Base-by-base conservation (phyloP, 2,113 vertebrate genomes). In the Caloenas nicobarica region DNA sequence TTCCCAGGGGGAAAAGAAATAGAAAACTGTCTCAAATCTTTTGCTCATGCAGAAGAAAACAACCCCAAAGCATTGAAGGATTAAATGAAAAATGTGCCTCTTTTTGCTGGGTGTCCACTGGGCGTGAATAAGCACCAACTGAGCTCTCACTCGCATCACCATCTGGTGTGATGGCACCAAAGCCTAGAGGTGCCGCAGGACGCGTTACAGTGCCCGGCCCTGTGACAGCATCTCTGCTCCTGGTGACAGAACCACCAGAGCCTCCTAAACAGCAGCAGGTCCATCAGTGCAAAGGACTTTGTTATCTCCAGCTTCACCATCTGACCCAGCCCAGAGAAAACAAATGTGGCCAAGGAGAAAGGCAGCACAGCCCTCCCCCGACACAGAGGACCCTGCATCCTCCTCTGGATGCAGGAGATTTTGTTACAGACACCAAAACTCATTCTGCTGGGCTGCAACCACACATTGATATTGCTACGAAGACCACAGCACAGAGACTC, bases 11-110 rank as follows among this genome's bases (percentile, higher is more conserved):
- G 11, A 18, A 1, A 33, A 34, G 58, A n/a, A 57, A 34, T 1
- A 86, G 26, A 76, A 88, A 95, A 82, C 19, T 51, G 25, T 71
- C 89, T 79, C 38, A 26, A 86, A 81, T 89, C 78, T 91, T 87
- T 76, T 24, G 16, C 73, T 95, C 77, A 84, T 11, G 48, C 83
- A 81, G 88, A 92, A 91, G 73, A 87, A 95, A 95, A 87, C 65
- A 93, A 88, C 69, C 57, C 48, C 53, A 81, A 91, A 93, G 79
- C 83, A 89, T 4, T 70, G 74, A 86, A 91, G 61, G 81, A 77
- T 76, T 95, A 94, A 90, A 93, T 93, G 58, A 90, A 84, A 93
- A 86, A 94, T 61, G 58, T 51, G 93, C 50, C 36, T 78, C 36
- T 85, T 44, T 89, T 65, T 73, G 53, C 60, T 72, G 40, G 50